phyloP scores from a whole-genome alignment of 2,888 invertebrate genomes.

The Parnassius mnemosyne region DNA sequence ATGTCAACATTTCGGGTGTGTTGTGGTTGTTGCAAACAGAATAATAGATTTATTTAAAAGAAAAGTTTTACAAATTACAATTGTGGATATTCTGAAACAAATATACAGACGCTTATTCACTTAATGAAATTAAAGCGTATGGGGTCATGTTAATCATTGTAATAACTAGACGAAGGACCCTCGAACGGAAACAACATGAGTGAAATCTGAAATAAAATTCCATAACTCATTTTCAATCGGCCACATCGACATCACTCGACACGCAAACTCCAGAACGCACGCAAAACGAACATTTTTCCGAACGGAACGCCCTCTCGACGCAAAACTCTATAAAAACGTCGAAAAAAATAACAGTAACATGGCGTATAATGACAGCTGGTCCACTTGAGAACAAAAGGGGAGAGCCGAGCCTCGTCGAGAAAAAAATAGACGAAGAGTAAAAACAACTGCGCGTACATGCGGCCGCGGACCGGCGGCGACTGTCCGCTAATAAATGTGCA shows the following conservation, averaged over 20 bases:
- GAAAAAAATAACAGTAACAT: conserved; percentile 80
- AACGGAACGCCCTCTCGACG: conserved; percentile 76
- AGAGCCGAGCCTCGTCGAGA: conserved; percentile 76
- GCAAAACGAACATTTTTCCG: conserved; percentile 80
- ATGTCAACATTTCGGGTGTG: conserved; percentile 63
- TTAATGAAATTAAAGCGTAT: conserved; percentile 21
- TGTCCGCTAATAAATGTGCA: conserved; percentile 76
- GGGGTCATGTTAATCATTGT: conserved; percentile 30
- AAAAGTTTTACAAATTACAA: background rate
- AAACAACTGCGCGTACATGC: conserved; percentile 71
- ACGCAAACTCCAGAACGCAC: conserved; percentile 77
- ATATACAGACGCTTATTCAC: conserved; percentile 11
- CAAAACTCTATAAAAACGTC: conserved; percentile 79
- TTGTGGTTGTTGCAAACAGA: conserved; percentile 27
- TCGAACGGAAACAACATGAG: conserved; percentile 51
- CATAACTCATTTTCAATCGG: conserved; percentile 73
- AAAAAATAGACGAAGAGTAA: conserved; percentile 77
- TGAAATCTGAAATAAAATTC: conserved; percentile 59
- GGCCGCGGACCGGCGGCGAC: conserved; percentile 55
- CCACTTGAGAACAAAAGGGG: conserved; percentile 82
- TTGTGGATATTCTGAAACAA: background rate
- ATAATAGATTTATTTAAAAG: too few species aligned
- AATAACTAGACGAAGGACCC: conserved; percentile 48
- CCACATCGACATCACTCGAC: conserved; percentile 69
- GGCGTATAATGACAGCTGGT: conserved; percentile 82